Base-by-base conservation (phyloP, 2,888 invertebrate species). In the Eledona agricola region DNA sequence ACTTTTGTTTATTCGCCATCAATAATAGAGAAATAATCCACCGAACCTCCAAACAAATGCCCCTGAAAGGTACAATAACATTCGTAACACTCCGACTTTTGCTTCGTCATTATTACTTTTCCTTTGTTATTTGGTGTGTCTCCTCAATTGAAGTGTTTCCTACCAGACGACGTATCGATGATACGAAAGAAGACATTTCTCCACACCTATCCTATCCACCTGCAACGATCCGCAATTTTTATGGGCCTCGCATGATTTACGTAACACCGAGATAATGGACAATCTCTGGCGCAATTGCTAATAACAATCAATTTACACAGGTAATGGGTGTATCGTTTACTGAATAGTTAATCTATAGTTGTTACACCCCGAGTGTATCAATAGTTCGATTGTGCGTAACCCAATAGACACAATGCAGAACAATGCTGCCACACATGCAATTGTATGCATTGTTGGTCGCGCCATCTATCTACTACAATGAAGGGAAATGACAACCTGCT, bases 331-430 rank as follows among this genome's bases (percentile, higher is more conserved):
- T 74, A 74, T 74, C 73, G 67, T 69, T 73, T 69, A 67, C 72
- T 69, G 72, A 72, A 73, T 74, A 72, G 74, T 72, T 74, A 73
- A 74, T 74, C 72, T 71, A 72, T 72, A 70, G 71, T 70, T 68
- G 73, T 73, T 74, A 70, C 72, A 72, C 71, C 71, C 71, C 65
- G 67, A 64, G 63, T 67, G 68, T 72, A 73, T 73, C 73, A 74
- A 73, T 73, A 72, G 71, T 71, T 65, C 63, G 69, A 73, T 72
- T 74, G 71, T 72, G 65, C 63, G 32, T 64, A 61, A 64, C 64
- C 70, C 68, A 72, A 71, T 71, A 63, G 67, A 65, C 63, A 74
- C 70, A 74, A 74, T 71, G 63, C 55, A 49, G 57, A 59, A 73
- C 72, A 72, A 73, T 71, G 59, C 63, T 57, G 63, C 60, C 72